phyloP scores from a whole-genome alignment of 1,140 invertebrate genomes.

The Eriosoma lanigerum region DNA sequence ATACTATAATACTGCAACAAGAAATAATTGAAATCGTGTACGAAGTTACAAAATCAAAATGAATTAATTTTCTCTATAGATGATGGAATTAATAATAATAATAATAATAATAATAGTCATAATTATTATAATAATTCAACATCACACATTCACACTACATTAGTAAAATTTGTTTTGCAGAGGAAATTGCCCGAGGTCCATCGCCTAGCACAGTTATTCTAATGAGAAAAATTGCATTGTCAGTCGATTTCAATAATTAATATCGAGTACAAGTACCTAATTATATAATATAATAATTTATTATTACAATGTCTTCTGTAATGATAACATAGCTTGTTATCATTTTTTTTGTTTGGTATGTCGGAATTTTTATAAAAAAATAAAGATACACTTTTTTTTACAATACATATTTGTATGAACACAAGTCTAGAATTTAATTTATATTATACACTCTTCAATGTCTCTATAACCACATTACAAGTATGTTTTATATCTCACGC shows the following conservation, averaged over 20 bases:
- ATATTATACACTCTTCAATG: too few relatives aligned
- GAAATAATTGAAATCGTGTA: conserved; percentile 32
- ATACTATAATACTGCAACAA: not conserved
- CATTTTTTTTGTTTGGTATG: too few relatives aligned
- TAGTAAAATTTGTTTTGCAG: conserved; percentile 2
- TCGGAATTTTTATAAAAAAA: too few relatives aligned
- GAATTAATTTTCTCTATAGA: not conserved
- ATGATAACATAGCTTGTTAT: too few relatives aligned
- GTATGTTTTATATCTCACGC: too few relatives aligned
- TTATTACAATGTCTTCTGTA: too few relatives aligned
- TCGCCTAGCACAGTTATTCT: not conserved
- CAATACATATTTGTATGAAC: too few relatives aligned
- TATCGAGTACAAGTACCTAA: not conserved
- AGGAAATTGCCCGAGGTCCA: not conserved
- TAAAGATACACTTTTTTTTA: too few relatives aligned
- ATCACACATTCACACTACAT: not conserved
- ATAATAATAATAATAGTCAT: not conserved
- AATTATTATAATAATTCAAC: not conserved
- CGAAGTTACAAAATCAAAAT: not conserved
- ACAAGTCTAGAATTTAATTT: too few relatives aligned
- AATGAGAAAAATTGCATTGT: conserved; percentile 18
- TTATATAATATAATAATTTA: not conserved
- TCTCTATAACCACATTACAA: too few relatives aligned
- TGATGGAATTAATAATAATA: not conserved
- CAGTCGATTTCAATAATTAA: not conserved